Evolutionary conservation across 2,113 vertebrate genomes (phyloP), one percentile per base, ranked within the genome.

Genomic region (Mirounga angustirostris): DNA sequence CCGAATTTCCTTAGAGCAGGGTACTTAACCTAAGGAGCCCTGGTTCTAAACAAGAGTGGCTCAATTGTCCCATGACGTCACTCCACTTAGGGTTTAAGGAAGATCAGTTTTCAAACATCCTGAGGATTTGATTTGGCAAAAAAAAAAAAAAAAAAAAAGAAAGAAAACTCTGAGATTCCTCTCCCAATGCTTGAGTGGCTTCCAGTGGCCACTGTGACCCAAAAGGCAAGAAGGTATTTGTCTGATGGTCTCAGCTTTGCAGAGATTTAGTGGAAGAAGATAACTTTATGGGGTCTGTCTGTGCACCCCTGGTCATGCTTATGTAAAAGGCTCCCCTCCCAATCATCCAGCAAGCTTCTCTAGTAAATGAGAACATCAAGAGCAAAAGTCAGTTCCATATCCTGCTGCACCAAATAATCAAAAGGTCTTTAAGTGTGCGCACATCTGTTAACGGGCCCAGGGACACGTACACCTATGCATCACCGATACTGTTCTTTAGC

Each of bases 171-270:
- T 71, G 88, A 89, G 82, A 94, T 59, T 81, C 12, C 22, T 36
- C 30, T 96, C 33, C 76, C 90, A 88, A 59, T 61, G 36, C 18
- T 79, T 78, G 81, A 65, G 40, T 65, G 96, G 61, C 26, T 94
- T 88, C 80, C 79, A 93, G 46, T 76, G 67, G 24, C 87, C 22
- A 16, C 33, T 79, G 56, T 67, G 85, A 94, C 28, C 11, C 28
- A 30, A 82, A 73, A 61, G 33, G 65, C 26, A 93, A 83, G 56
- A 40, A 92, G 61, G n/a, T 56, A 67, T 63, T 82, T 96, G 30
- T 84, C 30, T 56, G 69, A 88, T 74, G 56, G 21, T 28, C 56
- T 78, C 91, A 80, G 61, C n/a, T 67, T 88, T 67, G 89, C 54
- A 50, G 71, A 50, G 21, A 84, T 50, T 58, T 65, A 13, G 40